These are phyloP conservation scores for Syndactyla subalaris DNA, from an alignment of 2,797 vertebrate species.

Conservation along the genomic window DNA sequence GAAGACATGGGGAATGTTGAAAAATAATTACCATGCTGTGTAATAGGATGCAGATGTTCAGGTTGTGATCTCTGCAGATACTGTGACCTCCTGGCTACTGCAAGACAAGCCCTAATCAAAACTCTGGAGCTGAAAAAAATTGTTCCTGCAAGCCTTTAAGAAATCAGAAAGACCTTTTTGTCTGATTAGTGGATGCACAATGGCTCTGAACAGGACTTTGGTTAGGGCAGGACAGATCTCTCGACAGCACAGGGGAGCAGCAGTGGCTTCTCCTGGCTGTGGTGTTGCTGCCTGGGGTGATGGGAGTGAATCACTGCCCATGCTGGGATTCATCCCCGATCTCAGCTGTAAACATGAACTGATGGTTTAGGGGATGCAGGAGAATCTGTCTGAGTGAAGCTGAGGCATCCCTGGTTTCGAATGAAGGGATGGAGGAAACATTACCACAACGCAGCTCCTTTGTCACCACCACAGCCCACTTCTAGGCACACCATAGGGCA, in stretches of 20 bases:
- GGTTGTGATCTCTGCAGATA: constrained; percentile 39
- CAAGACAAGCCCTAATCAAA: constrained; percentile 42
- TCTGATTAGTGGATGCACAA: background rate
- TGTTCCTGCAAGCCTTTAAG: background rate
- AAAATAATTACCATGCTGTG: constrained; percentile 42
- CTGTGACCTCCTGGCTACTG: constrained; percentile 54
- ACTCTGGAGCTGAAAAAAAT: background rate
- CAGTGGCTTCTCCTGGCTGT: background rate
- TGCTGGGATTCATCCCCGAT: background rate
- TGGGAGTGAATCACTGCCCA: background rate
- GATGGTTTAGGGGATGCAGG: background rate
- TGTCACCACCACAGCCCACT: background rate
- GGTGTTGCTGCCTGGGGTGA: background rate
- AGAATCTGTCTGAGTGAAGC: rapidly evolving
- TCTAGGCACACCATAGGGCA: background rate
- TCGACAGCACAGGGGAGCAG: background rate
- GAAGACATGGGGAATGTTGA: background rate
- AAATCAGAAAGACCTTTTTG: background rate
- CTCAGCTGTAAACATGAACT: background rate
- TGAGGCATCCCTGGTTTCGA: rapidly evolving
- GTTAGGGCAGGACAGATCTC: background rate
- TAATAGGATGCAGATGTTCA: constrained; percentile 68
- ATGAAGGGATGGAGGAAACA: background rate
- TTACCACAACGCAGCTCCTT: background rate
- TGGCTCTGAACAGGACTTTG: background rate